phyloP scores from a whole-genome alignment of 2,113 vertebrate species.

The Probosciger aterrimus region DNA sequence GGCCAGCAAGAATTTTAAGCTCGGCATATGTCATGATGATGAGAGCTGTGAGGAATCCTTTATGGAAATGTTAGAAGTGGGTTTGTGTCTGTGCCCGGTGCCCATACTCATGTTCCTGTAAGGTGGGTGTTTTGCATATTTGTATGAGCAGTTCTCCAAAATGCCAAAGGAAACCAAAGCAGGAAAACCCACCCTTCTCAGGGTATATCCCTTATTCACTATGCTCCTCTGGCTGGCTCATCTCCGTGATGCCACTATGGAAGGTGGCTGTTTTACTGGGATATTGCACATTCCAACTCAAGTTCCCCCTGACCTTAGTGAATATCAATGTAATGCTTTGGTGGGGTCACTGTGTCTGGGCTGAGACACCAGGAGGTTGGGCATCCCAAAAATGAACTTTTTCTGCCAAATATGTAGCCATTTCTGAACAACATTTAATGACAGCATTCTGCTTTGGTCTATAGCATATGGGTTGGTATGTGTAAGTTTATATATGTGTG shows the following conservation, averaged over 20 bases:
- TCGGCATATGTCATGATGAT: not conserved
- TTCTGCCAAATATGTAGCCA: not conserved
- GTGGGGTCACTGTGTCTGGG: too few relatives aligned
- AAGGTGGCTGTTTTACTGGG: not conserved
- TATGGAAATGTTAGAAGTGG: not conserved
- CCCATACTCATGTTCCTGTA: accelerated
- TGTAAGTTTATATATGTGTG: not conserved
- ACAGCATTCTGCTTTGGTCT: not conserved
- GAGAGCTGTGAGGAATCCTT: not conserved
- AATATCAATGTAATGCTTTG: accelerated
- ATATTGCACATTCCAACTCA: not conserved
- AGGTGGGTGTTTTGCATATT: not conserved
- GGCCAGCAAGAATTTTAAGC: not conserved
- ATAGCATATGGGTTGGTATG: not conserved
- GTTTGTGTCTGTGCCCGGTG: not conserved
- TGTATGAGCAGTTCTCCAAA: not conserved
- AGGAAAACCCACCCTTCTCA: not conserved
- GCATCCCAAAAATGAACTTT: not conserved
- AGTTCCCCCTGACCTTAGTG: not conserved
- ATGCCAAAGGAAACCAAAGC: not conserved
- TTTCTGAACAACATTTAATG: not conserved
- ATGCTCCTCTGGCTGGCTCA: not conserved
- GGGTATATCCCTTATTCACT: not conserved
- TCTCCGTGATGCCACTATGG: accelerated
- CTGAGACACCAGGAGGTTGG: not conserved